Evolutionary conservation across 1,140 invertebrate genomes (phyloP).

Genomic region (Aphidius ervi): DNA sequence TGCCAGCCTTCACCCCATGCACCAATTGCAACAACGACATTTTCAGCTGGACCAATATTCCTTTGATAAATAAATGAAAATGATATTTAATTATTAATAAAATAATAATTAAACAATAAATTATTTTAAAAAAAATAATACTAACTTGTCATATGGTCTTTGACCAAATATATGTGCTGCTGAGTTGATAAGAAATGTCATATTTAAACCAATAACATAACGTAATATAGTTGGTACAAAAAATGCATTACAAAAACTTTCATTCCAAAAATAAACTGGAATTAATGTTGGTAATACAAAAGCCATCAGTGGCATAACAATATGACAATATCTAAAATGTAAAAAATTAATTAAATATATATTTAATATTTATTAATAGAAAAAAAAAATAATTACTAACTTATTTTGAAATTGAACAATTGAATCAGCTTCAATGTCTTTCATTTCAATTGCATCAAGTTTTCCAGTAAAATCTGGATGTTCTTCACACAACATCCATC

Average conservation of each 20-base stretch:
- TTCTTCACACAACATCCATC: slow-evolving; percentile 83
- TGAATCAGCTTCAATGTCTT: slow-evolving; percentile 72
- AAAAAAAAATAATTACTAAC: slow-evolving; percentile 34
- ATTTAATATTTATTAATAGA: not conserved
- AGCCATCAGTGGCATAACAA: not conserved
- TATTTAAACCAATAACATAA: slow-evolving; percentile 58
- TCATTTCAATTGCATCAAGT: slow-evolving; percentile 72
- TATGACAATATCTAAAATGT: not conserved
- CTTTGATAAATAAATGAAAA: slow-evolving; percentile 9
- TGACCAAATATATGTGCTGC: slow-evolving; percentile 64
- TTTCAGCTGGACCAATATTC: slow-evolving; percentile 27
- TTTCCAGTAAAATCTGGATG: slow-evolving; percentile 75
- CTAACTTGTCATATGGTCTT: slow-evolving; percentile 63
- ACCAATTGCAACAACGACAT: slow-evolving; percentile 23
- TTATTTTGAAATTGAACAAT: slow-evolving; percentile 70
- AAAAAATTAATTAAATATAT: no score
- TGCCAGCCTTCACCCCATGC: slow-evolving; percentile 73
- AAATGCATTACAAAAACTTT: not conserved
- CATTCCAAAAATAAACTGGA: slow-evolving; percentile 16
- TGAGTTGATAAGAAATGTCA: slow-evolving; percentile 70
- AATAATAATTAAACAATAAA: no score
- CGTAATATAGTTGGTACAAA: slow-evolving; percentile 11
- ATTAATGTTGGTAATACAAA: slow-evolving; percentile 11
- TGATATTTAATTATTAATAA: no score
- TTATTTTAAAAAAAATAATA: not conserved